Conservation (phyloP, 2,113 vertebrate species). For the Syngnathoides biaculeatus region DNA sequence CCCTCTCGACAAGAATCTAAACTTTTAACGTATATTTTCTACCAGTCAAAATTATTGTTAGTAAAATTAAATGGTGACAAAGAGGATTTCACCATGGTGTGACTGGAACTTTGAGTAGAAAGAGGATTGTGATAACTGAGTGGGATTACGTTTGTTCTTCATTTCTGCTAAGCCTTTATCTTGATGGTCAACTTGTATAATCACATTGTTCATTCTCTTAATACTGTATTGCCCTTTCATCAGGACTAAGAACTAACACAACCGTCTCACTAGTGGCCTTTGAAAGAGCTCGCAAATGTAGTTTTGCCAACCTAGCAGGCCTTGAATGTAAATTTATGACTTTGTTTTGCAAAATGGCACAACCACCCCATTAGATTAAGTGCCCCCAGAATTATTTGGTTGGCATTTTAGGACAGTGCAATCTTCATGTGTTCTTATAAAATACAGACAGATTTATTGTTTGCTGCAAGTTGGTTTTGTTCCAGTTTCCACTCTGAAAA, state of each 20-base stretch:
- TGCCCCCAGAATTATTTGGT: conserved; percentile 32
- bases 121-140: background rate
- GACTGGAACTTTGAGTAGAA: background rate
- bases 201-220: conserved; percentile 42
- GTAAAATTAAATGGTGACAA: background rate
- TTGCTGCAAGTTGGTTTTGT: conserved; percentile 36
- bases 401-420: conserved; percentile 42
- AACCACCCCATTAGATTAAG: conserved; percentile 44
- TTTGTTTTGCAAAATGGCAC: conserved; percentile 39
- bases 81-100: background rate
- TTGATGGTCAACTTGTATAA: conserved; percentile 7
- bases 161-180: background rate
- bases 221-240: conserved; percentile 16
- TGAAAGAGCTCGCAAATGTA: conserved; percentile 16
- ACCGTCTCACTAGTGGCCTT: conserved; percentile 16
- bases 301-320: conserved; percentile 19
- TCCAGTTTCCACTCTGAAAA: conserved; percentile 20
- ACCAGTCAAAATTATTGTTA: background rate
- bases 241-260: background rate
- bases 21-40: background rate
- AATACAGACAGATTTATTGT: conserved; percentile 40
- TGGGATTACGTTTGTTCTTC: background rate
- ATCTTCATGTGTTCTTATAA: conserved; percentile 45
- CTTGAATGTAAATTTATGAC: conserved; percentile 35
- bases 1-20: background rate